A percentile compares a stretch with the other conserved stretches of the same genome.
Conservation (phyloP, 2,113 vertebrate species). For the Dolichotis patagonum region DNA sequence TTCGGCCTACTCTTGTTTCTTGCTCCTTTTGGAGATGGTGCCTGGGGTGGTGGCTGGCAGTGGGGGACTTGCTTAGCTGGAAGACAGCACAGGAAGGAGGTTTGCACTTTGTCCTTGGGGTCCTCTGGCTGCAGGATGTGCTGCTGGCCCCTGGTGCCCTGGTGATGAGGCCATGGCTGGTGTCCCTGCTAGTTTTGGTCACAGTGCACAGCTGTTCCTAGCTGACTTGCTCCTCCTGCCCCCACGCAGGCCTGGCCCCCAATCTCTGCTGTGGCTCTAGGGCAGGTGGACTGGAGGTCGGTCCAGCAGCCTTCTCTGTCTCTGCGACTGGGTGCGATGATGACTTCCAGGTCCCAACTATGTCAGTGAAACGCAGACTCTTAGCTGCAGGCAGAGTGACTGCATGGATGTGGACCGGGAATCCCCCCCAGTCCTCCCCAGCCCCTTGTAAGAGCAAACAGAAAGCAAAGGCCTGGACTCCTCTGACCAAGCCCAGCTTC, state of each 20-base stretch:
- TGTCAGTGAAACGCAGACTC: neutral
- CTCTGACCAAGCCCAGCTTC: neutral
- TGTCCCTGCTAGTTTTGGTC: neutral
- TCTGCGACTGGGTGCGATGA: neutral
- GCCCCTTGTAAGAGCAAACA: neutral
- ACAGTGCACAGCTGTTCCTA: neutral
- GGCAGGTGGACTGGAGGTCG: too few species aligned
- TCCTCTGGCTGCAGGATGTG: neutral
- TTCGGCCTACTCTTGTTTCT: neutral
- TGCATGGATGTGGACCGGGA: neutral
- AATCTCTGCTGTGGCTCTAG: neutral
- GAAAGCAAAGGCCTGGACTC: accelerated
- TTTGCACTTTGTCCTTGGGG: accelerated
- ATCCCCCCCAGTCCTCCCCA: neutral
- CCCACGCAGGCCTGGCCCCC: neutral
- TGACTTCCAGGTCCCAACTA: neutral
- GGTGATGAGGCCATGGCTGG: neutral
- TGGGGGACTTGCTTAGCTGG: neutral
- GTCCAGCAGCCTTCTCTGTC: neutral
- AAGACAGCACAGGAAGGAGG: neutral
- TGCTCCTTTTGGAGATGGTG: neutral
- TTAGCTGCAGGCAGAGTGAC: too few species aligned
- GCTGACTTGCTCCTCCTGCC: neutral
- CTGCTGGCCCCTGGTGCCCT: neutral
- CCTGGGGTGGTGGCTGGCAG: neutral